Percentiles rank a stretch among this genome's conserved stretches.
These are phyloP conservation scores for Falco concolor DNA, from an alignment of 2,797 vertebrate genomes.

Conservation along the genomic window DNA sequence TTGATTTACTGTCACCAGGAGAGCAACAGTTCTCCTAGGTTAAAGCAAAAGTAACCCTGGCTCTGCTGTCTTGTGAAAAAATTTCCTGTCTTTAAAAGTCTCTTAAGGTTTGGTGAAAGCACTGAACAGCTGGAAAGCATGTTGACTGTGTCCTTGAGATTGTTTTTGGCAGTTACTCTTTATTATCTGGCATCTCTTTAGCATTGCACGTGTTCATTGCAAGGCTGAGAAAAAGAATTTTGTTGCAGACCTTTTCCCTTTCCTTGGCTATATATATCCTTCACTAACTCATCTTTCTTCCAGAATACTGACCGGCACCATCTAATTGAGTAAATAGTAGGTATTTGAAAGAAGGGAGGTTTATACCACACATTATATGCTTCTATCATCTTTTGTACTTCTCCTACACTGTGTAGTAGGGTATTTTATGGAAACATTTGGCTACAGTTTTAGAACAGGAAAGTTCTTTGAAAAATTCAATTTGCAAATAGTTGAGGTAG, in stretches of 20 bases:
- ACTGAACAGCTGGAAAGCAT: neutral
- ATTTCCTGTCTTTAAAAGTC: neutral
- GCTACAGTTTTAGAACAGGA: neutral
- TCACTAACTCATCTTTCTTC: neutral
- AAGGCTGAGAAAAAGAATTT: neutral
- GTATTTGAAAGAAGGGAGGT: neutral
- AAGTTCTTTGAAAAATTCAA: neutral
- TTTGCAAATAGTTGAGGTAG: neutral
- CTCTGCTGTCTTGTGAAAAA: neutral
- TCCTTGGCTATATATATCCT: neutral
- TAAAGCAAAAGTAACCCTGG: neutral
- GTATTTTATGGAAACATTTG: neutral
- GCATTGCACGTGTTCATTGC: accelerated
- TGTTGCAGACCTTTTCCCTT: neutral
- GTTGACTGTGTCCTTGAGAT: neutral
- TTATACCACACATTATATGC: neutral
- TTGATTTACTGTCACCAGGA: neutral
- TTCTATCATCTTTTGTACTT: neutral
- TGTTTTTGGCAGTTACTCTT: neutral
- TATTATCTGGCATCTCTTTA: neutral
- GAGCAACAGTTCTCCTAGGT: neutral
- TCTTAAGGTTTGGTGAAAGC: neutral
- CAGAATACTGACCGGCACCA: neutral
- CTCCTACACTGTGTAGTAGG: neutral
- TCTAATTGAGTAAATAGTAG: neutral